Evolutionary conservation across 2,888 invertebrate genomes (phyloP).

Genomic region (Nemotelus nigrinus): DNA sequence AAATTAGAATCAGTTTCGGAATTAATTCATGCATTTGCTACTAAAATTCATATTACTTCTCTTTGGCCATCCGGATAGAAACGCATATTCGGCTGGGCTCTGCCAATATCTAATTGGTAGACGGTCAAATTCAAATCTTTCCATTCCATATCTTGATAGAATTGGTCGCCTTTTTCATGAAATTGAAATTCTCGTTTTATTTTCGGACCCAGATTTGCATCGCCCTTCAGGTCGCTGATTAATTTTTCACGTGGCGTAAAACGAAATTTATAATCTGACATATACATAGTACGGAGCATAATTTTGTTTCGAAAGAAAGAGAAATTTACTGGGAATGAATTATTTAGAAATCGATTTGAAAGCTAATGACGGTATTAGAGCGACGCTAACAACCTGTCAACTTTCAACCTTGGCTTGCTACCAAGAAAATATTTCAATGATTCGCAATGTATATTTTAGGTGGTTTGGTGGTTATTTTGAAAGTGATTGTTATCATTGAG

Average conservation of each 20-base stretch:
- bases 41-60: slow-evolving; percentile 7
- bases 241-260: slow-evolving; percentile 28
- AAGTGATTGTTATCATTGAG: too few relatives aligned
- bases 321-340: too few relatives aligned
- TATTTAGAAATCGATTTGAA: too few relatives aligned
- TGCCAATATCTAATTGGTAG: slow-evolving; percentile 38
- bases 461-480: too few relatives aligned
- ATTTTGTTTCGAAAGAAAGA: background rate
- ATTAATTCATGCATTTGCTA: too few relatives aligned
- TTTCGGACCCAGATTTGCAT: slow-evolving; percentile 7
- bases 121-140: slow-evolving; percentile 44
- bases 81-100: slow-evolving; percentile 25
- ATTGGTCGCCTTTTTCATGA: slow-evolving; percentile 26
- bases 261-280: slow-evolving; percentile 44
- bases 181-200: slow-evolving; percentile 12
- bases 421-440: too few relatives aligned
- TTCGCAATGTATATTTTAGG: too few relatives aligned
- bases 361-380: too few relatives aligned
- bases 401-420: too few relatives aligned
- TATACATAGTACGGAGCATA: slow-evolving; percentile 45
- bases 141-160: slow-evolving; percentile 44
- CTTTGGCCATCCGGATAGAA: slow-evolving; percentile 38
- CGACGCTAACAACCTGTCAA: too few relatives aligned
- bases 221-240: slow-evolving; percentile 1
- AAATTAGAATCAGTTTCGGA: background rate